Evolutionary conservation across 1,140 invertebrate species (phyloP).

Genomic region (Metaphire vulgaris): DNA sequence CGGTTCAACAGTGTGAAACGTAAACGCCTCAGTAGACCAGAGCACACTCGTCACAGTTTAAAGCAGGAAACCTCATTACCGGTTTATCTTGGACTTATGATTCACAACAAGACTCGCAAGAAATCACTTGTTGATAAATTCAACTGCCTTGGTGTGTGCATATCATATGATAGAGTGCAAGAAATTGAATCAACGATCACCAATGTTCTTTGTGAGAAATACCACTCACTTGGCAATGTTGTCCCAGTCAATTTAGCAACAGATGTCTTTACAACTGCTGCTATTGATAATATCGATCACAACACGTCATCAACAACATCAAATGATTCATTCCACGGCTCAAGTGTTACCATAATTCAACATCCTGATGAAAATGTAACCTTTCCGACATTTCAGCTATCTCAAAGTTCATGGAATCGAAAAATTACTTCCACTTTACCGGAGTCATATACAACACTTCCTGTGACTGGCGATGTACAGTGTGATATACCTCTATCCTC

Average conservation of each 20-base stretch:
- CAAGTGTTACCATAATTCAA: constrained; percentile 1
- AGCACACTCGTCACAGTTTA: too few species aligned
- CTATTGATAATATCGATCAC: neutral
- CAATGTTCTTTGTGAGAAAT: neutral
- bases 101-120: too few species aligned
- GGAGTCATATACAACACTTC: neutral
- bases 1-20: too few species aligned
- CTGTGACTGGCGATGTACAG: neutral
- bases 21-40: too few species aligned
- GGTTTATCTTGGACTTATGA: too few species aligned
- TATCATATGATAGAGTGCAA: too few species aligned
- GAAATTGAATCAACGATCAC: too few species aligned
- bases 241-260: neutral
- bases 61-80: too few species aligned
- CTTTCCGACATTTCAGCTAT: neutral
- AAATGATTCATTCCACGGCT: neutral
- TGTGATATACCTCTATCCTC: neutral
- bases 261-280: neutral
- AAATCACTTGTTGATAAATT: too few species aligned
- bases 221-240: neutral
- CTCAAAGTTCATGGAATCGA: neutral
- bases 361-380: neutral
- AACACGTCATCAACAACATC: neutral
- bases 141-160: too few species aligned
- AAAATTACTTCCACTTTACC: neutral